Base-by-base conservation (phyloP, 2,113 vertebrate genomes). In the Tenrec ecaudatus region DNA sequence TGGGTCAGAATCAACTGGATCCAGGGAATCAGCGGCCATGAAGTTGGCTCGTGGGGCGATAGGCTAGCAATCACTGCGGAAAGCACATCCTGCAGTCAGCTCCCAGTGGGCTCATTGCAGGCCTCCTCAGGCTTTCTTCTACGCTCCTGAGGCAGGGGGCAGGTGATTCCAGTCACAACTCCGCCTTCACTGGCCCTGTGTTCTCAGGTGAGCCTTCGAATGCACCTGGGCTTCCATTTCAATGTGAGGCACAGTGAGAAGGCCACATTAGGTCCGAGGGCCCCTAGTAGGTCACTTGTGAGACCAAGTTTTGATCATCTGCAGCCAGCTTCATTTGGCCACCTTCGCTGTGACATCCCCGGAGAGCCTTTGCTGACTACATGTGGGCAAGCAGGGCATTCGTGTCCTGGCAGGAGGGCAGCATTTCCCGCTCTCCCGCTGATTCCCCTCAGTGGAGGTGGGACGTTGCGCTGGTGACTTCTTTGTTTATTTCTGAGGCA, bases 401-500 rank as follows among this genome's bases (percentile, higher is more conserved):
- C 73, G 38, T 84, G 82, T 73, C 81, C 60, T 3, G 88, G 78
- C 78, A 84, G 75, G 66, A 95, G 90, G 90, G 89, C 87, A 89
- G 0, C 81, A 78, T 29, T 64, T 82, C 81, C 66, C 76, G 84
- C 17, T 3, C 33, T 82, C 60, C 89, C 20, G n/a, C 38, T 33
- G 79, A 38, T 79, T 84, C 66, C 68, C 82, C 36, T 11, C 33
- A 9, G 11, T 79, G 64, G 88, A 93, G 94, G 92, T 95, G 88
- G 85, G 82, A 79, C 84, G 79, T 73, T 76, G 40, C 69, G 77
- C 33, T 57, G 38, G 38, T 10, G 36, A 91, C 81, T 77, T 58
- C 82, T 68, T 25, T 88, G 91, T 93, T 95, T 96, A 86, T 88
- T 60, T 96, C 84, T 22, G 75, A 94, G 84, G 78, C 89, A 69